Base-by-base conservation (phyloP, 2,797 vertebrate species). In the Novumbra hubbsi region DNA sequence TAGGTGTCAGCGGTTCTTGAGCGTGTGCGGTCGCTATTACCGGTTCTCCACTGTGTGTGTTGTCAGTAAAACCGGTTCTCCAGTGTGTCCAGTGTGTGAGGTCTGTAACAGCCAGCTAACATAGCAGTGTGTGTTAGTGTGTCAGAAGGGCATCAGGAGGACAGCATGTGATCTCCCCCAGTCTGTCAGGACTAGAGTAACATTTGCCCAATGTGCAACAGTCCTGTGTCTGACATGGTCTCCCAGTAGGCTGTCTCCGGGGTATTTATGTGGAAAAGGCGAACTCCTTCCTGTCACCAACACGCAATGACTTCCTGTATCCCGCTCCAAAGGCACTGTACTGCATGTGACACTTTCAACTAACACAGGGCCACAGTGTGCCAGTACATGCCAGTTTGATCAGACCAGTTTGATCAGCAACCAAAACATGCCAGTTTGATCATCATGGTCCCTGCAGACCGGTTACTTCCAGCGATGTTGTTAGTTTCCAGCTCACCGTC, bases 81-180 rank as follows among this genome's bases (percentile, higher is more conserved):
- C 41, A 34, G 32, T 45, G 65, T 66, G 63, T 38, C 17, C 30
- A n/a, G 48, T 48, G 11, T 30, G 60, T 63, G 27, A 16, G 27
- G n/a, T 24, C 21, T 11, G 21, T 57, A 24, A 57, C 55, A 57
- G n/a, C n/a, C 52, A 55, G 50, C 41, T 45, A 45, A 8, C 41
- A 45, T 7, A 45, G 52, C 1, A 5, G 60, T 16, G 52, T 27
- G 30, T 38, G 64, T 67, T n/a, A n/a, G 64, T 38, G 65, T 67
- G 65, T 17, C 34, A 4, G n/a, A 70, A 63, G 75, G 70, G 63
- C 24, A 70, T 79, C 77, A 76, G 73, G 50, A 71, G 75, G 66
- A 15, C 16, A 73, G 71, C 77, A 76, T 79, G 75, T 81, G 82
- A 79, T 63, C 11, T 12, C 17, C 16, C 15, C 27, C 7, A 5